Percentiles rank a stretch among this genome's conserved stretches.
Evolutionary conservation across 1,140 invertebrate species (phyloP).

Genomic region (Dolichoris vasculosae): DNA sequence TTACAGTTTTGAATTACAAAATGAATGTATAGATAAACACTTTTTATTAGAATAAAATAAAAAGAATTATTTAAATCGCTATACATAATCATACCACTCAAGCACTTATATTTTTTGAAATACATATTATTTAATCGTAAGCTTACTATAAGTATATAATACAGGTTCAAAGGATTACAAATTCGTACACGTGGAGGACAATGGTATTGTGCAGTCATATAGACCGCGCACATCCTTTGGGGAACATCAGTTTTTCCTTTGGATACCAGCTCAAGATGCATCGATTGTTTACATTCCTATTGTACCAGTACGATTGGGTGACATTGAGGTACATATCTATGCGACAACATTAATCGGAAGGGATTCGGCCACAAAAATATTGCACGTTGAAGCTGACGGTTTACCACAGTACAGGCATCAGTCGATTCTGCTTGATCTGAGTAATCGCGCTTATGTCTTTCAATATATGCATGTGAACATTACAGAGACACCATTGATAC

Average conservation of each 20-base stretch:
- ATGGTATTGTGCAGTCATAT: slow-evolving; percentile 89
- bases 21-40: too few relatives aligned
- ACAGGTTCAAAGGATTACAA: slow-evolving; percentile 90
- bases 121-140: too few relatives aligned
- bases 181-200: slow-evolving; percentile 94
- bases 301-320: slow-evolving; percentile 87
- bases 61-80: too few relatives aligned
- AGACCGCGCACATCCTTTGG: slow-evolving; percentile 91
- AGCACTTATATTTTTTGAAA: too few relatives aligned
- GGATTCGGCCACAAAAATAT: slow-evolving; percentile 82
- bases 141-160: too few relatives aligned
- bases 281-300: slow-evolving; percentile 91
- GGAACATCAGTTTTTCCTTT: slow-evolving; percentile 95
- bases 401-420: slow-evolving; percentile 93
- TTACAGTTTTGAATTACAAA: too few relatives aligned
- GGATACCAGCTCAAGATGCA: slow-evolving; percentile 86
- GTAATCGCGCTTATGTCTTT: slow-evolving; percentile 92
- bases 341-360: slow-evolving; percentile 90
- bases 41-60: too few relatives aligned
- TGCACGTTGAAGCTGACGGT: slow-evolving; percentile 93
- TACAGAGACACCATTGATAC: slow-evolving; percentile 91
- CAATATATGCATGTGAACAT: slow-evolving; percentile 97
- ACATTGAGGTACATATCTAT: slow-evolving; percentile 86
- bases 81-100: too few relatives aligned
- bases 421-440: slow-evolving; percentile 92